Evolutionary conservation across 2,113 vertebrate genomes (phyloP), one percentile per base, ranked within the genome.

Genomic region (Pteronura brasiliensis): DNA sequence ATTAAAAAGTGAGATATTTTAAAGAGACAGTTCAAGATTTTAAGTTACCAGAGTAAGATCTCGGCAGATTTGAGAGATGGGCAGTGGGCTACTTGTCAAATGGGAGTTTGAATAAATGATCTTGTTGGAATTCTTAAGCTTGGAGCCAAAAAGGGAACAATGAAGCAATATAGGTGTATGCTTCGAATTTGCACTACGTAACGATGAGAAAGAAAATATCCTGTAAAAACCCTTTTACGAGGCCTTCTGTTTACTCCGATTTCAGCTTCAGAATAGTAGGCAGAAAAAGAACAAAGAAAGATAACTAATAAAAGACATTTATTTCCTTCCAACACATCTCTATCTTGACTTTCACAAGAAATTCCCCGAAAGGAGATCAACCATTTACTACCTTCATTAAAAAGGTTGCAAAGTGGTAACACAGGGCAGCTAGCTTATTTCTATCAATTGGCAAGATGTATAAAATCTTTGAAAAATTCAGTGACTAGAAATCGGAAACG

Each of bases 221-320:
- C 20, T 44, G 31, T 85, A 71, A 95, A 90, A 80, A 23, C 7
- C 57, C n/a, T 94, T 95, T 85, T 71, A 84, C 4, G 29, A 90
- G 36, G 21, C 39, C 34, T 71, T 69, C 39, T 55, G 42, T 92
- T 94, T 93, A 57, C 61, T 79, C 34, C 1, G 17, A 77, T 79
- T 47, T 63, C 63, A 65, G 63, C 47, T 94, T 84, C 31, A 44
- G 91, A 93, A 82, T 20, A 95, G 57, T 12, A 93, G 44, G 69
- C 42, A n/a, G 72, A 94, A 95, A 89, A 21, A 82, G 93, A 96
- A 76, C 36, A 90, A 93, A 72, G 65, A 93, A 55, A 18, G 42
- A 20, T 23, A 57, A 91, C 25, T 63, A 82, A 93, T 4, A 74
- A 67, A 86, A 93, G 63, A n/a, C 18, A 65, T 67, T 52, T 81